Percentiles rank a stretch among this genome's conserved stretches.
These are phyloP conservation scores for Archaeoteleia sp. DNA, from an alignment of 2,888 invertebrate species.

Conservation along the genomic window DNA sequence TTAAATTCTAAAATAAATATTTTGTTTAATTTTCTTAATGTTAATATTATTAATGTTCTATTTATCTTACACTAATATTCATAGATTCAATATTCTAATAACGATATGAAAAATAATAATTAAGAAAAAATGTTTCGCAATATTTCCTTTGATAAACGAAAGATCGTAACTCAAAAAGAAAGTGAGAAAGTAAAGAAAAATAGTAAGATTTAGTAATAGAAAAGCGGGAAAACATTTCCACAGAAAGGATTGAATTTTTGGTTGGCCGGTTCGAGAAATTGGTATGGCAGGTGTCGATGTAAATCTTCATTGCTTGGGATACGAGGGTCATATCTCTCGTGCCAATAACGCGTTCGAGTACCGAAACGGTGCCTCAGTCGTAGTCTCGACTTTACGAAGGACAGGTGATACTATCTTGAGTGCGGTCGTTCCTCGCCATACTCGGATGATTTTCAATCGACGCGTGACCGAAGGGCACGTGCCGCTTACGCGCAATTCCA, in stretches of 20 bases:
- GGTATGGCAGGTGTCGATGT: slow-evolving; percentile 52
- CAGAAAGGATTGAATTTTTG: slow-evolving; percentile 50
- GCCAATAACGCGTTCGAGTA: slow-evolving; percentile 46
- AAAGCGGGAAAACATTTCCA: slow-evolving; percentile 43
- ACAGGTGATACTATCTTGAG: slow-evolving; percentile 53
- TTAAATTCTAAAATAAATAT: too few relatives aligned
- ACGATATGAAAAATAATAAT: too few relatives aligned
- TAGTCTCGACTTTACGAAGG: slow-evolving; percentile 26
- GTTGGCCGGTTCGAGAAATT: slow-evolving; percentile 48
- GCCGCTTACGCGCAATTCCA: slow-evolving; percentile 44
- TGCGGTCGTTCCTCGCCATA: slow-evolving; percentile 49
- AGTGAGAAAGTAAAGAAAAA: slow-evolving; percentile 1
- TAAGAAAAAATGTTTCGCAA: too few relatives aligned
- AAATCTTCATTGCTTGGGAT: slow-evolving; percentile 51
- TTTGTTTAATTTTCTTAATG: too few relatives aligned
- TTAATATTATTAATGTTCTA: too few relatives aligned
- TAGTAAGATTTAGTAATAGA: slow-evolving; percentile 9
- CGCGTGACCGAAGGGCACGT: slow-evolving; percentile 56
- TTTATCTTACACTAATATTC: too few relatives aligned
- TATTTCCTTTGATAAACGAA: too few relatives aligned
- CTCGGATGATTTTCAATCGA: slow-evolving; percentile 53
- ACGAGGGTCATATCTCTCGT: slow-evolving; percentile 45
- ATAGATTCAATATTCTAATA: too few relatives aligned
- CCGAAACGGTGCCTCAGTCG: slow-evolving; percentile 32
- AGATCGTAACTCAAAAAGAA: background rate